Evolutionary conservation across 92 coral and sea anemone species (phyloP).

Genomic region (Blastomussa wellsi): DNA sequence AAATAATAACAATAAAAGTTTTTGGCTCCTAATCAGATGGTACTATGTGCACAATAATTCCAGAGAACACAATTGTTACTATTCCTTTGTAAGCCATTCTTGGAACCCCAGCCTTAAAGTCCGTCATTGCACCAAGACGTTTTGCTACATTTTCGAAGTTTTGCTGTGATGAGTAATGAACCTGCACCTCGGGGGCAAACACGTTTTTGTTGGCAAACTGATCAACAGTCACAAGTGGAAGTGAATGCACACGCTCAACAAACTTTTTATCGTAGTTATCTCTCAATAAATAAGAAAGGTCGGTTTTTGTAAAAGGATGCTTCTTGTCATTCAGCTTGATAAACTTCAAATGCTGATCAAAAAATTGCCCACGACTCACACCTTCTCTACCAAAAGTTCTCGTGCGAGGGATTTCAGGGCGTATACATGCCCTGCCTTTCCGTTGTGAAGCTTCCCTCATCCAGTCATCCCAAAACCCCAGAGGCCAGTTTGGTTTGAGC

Average conservation of each 20-base stretch:
- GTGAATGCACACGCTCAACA: slow-evolving; percentile 46
- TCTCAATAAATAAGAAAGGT: slow-evolving; percentile 80
- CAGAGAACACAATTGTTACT: slow-evolving; percentile 69
- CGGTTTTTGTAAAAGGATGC: slow-evolving; percentile 79
- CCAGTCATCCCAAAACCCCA: slow-evolving; percentile 99
- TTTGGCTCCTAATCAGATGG: slow-evolving; percentile 38
- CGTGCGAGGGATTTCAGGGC: slow-evolving; percentile 97
- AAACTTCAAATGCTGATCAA: slow-evolving; percentile 87
- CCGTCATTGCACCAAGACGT: slow-evolving; percentile 83
- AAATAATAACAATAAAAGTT: background rate
- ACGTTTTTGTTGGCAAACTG: slow-evolving; percentile 44
- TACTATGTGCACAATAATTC: slow-evolving; percentile 65
- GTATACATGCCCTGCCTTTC: slow-evolving; percentile 81
- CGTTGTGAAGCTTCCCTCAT: slow-evolving; percentile 90
- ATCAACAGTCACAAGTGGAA: slow-evolving; percentile 67
- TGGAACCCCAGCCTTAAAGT: slow-evolving; percentile 90
- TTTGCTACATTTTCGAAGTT: slow-evolving; percentile 68
- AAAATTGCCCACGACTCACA: slow-evolving; percentile 96
- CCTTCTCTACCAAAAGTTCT: slow-evolving; percentile 94
- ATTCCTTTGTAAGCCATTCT: slow-evolving; percentile 89
- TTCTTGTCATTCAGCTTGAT: slow-evolving; percentile 81
- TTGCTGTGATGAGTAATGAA: slow-evolving; percentile 64
- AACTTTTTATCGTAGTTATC: slow-evolving; percentile 77
- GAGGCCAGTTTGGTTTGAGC: slow-evolving; percentile 87
- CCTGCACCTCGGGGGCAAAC: slow-evolving; percentile 59